These are phyloP conservation scores for Trichopria drosophilae DNA, from an alignment of 2,888 invertebrate species.

Conservation along the genomic window DNA sequence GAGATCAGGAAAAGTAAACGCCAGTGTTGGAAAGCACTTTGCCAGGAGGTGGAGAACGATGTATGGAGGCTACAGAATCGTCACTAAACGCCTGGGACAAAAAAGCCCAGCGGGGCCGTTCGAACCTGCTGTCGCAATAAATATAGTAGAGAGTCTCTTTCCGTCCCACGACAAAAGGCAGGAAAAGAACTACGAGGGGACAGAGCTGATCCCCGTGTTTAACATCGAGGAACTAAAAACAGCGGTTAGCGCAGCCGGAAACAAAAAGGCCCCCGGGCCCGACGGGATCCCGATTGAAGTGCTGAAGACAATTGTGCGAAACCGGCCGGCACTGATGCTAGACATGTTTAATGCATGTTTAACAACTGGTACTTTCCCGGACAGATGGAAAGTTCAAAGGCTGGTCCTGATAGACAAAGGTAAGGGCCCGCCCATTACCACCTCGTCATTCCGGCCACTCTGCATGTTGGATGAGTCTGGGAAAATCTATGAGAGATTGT, in stretches of 20 bases:
- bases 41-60: no score
- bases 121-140: no score
- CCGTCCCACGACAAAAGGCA: constrained; percentile 10
- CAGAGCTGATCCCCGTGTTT: neutral
- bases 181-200: neutral
- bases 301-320: neutral
- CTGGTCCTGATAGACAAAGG: constrained; percentile 11
- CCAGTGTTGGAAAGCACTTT: no score
- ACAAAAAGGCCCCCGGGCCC: constrained; percentile 25
- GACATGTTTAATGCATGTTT: neutral
- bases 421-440: no score
- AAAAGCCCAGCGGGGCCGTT: no score
- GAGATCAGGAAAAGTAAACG: no score
- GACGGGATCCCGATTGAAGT: constrained; percentile 22
- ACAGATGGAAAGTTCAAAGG: constrained; percentile 1
- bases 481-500: neutral
- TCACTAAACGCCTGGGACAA: no score
- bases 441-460: constrained; percentile 1
- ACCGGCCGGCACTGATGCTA: neutral
- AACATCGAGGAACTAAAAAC: neutral
- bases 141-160: constrained; percentile 20
- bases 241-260: constrained; percentile 12
- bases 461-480: constrained; percentile 8
- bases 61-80: no score
- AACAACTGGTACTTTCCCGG: no score